Evolutionary conservation across 2,888 invertebrate genomes (phyloP).

Genomic region (Dione juno): DNA sequence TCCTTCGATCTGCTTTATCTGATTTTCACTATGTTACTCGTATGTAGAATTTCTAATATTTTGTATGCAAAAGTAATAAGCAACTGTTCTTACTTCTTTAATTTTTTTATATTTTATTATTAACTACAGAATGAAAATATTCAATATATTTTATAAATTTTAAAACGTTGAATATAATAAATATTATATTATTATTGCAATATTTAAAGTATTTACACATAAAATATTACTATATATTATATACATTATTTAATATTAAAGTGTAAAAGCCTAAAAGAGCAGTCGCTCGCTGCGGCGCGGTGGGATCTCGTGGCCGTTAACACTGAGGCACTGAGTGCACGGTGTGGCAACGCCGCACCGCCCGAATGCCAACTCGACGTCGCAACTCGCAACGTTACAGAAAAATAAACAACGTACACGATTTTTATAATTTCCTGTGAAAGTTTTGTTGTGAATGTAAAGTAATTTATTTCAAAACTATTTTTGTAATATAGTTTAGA

Average conservation of each 20-base stretch:
- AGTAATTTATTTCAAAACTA: constrained; percentile 20
- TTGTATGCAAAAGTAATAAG: background rate
- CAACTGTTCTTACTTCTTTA: no score
- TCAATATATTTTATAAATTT: no score
- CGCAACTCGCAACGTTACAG: constrained; percentile 25
- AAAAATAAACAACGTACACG: constrained; percentile 31
- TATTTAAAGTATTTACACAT: no score
- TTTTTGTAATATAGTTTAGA: background rate
- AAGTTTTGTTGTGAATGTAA: constrained; percentile 21
- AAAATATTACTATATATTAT: no score
- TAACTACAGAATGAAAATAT: no score
- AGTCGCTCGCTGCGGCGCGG: constrained; percentile 10
- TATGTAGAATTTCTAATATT: background rate
- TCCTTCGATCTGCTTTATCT: background rate
- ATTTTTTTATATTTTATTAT: no score
- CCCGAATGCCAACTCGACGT: constrained; percentile 36
- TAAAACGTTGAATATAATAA: no score
- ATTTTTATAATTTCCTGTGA: constrained; percentile 15
- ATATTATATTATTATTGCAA: no score
- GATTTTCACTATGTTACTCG: background rate
- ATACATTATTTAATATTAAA: background rate
- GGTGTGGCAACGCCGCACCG: constrained; percentile 49
- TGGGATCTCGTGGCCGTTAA: constrained; percentile 19
- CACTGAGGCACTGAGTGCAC: constrained; percentile 20
- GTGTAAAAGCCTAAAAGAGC: constrained; percentile 6